These are phyloP conservation scores for Hirundo rustica DNA, from an alignment of 2,797 vertebrate genomes.

Conservation along the genomic window DNA sequence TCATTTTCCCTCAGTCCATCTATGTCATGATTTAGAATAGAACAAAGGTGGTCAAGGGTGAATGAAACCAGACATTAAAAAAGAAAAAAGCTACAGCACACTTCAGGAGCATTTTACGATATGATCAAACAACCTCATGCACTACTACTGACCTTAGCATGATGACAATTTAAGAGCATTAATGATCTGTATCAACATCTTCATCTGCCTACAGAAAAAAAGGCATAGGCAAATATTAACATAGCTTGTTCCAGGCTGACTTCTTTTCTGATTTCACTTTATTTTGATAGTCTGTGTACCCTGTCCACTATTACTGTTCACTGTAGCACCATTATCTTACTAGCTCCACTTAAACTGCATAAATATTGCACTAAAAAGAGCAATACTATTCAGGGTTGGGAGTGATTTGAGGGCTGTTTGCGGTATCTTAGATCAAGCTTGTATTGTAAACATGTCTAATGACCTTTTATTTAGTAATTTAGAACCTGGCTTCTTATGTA, in stretches of 20 bases:
- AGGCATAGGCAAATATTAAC: neutral
- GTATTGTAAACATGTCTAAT: neutral
- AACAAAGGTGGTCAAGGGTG: neutral
- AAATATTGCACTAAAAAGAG: neutral
- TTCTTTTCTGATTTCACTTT: neutral
- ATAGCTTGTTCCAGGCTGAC: neutral
- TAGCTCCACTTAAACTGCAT: neutral
- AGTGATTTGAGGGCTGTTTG: neutral
- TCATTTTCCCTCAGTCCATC: neutral
- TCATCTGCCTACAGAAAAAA: conserved; percentile 15
- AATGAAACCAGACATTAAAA: neutral
- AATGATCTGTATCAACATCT: conserved; percentile 25
- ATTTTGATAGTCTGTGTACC: neutral
- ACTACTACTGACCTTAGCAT: neutral
- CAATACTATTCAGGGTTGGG: neutral
- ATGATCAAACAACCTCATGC: neutral
- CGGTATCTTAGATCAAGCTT: neutral
- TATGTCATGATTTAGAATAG: neutral
- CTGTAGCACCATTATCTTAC: neutral
- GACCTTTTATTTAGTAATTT: neutral
- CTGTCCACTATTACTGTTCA: neutral
- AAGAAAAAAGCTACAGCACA: neutral
- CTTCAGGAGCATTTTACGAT: neutral
- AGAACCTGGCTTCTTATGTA: neutral
- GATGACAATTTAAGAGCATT: conserved; percentile 38